Base-by-base conservation (phyloP, 1,140 invertebrate species). In the Lethrus apterus region DNA sequence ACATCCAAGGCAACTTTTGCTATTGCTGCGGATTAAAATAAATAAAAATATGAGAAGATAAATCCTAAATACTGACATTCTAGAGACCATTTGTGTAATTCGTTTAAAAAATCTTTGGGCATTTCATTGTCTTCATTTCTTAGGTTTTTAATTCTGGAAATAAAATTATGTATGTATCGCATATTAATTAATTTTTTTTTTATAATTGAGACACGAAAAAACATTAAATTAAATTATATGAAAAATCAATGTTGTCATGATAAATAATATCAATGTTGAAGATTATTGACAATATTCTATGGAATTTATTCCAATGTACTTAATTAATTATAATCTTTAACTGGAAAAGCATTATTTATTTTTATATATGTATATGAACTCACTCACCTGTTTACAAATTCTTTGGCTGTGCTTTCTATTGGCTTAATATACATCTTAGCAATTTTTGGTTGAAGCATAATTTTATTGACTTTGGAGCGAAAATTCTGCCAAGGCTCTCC, bases 1-100 rank as follows among this genome's bases (percentile, higher is more conserved):
- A 83, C 80, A 57, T 93, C 88, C 15, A 93, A 69, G 2, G 89
- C 89, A 11, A 94, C 83, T 35, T 82, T 74, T 10, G 84, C 87
- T 31, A 93, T 86, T 62, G 84, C 87, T 91, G 63, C 3, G 66
- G 59, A 26, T 46, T 32, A 26, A 29, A 31, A 48, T 21, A 24
- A 45, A 45, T 13, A 45, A 11, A 23, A 26, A 43, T 13, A 15
- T 53, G 19, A 46, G 34, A 40, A 23, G 29, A 26, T 26, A 14
- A 19, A 26, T 20, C 17, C 14, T 18, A 4, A 3, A 10, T 30
- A 73, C 75, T 79, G 63, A 86, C 84, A 86, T 69, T 88, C 85
- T 21, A 88, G 57, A 1, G 83, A 83, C 80, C 83, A 83, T 61
- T 82, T 78, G 60, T 85, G 82, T 23, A 85, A 77, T 62, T 84